Evolutionary conservation across 2,888 invertebrate species (phyloP).

Genomic region (Drosophila diplacantha): DNA sequence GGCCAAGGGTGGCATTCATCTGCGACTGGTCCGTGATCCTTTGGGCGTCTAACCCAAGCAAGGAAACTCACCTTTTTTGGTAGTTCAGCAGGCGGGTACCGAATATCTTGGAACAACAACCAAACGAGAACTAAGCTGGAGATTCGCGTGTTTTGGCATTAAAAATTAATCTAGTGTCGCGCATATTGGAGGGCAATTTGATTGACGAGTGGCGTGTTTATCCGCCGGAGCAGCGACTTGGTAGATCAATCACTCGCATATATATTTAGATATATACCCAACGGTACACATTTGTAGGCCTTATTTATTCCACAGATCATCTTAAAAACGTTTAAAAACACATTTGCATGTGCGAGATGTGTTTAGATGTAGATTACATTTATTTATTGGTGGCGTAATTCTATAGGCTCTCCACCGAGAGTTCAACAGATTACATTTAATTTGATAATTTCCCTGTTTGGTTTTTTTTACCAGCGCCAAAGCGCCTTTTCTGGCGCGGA

Average conservation of each 20-base stretch:
- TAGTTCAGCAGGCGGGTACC: no score
- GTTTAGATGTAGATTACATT: slow-evolving; percentile 12
- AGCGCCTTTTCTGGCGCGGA: slow-evolving; percentile 9
- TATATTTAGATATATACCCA: slow-evolving; percentile 1
- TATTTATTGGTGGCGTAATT: slow-evolving; percentile 42
- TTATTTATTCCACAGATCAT: neutral
- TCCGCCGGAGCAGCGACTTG: slow-evolving; percentile 3
- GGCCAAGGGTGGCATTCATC: slow-evolving; percentile 74
- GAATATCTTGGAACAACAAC: slow-evolving; percentile 26
- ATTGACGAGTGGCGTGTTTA: slow-evolving; percentile 55
- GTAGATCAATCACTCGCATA: slow-evolving; percentile 7
- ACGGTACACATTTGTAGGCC: neutral
- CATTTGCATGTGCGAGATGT: slow-evolving; percentile 13
- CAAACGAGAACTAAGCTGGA: slow-evolving; percentile 46
- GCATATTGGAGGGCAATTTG: slow-evolving; percentile 49
- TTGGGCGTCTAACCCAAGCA: slow-evolving; percentile 42
- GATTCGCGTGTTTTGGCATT: slow-evolving; percentile 55
- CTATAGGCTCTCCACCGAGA: neutral
- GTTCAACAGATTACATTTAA: slow-evolving; percentile 26
- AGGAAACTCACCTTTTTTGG: slow-evolving; percentile 13
- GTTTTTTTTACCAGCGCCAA: slow-evolving; percentile 3
- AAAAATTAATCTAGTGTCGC: slow-evolving; percentile 27
- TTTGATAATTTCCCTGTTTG: slow-evolving; percentile 25
- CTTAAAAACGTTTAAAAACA: slow-evolving; percentile 15
- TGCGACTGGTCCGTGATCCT: slow-evolving; percentile 73